phyloP scores from a whole-genome alignment of 2,888 invertebrate species.

The Gasteruption jaculator region DNA sequence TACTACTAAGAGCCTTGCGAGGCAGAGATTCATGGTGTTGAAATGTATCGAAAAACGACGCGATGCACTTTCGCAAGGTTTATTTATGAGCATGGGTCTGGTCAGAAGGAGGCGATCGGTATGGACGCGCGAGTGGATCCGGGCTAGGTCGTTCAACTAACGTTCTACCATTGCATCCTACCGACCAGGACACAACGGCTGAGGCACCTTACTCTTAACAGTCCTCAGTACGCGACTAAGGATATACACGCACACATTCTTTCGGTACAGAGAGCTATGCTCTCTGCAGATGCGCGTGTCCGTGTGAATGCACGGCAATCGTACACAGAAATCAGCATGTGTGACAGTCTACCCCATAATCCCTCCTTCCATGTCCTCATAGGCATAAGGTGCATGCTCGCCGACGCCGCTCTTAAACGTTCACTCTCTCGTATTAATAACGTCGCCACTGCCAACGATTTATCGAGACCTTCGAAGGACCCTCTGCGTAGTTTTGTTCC shows the following conservation, averaged over 20 bases:
- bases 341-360: constrained; percentile 16
- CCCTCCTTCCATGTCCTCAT: too few relatives aligned
- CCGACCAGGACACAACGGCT: constrained; percentile 29
- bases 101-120: constrained; percentile 38
- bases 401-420: constrained; percentile 10
- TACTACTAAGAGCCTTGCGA: too few relatives aligned
- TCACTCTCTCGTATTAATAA: constrained; percentile 18
- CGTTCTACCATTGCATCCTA: constrained; percentile 32
- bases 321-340: constrained; percentile 28
- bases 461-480: too few relatives aligned
- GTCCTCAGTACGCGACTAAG: constrained; percentile 20
- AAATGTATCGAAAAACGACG: constrained; percentile 40
- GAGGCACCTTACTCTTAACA: constrained; percentile 34
- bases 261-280: neutral
- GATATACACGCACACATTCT: constrained; percentile 1
- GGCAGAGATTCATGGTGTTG: too few relatives aligned
- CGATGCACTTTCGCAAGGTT: constrained; percentile 29
- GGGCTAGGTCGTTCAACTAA: constrained; percentile 45
- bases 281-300: neutral
- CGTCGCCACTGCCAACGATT: constrained; percentile 15
- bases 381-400: too few relatives aligned
- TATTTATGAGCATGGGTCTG: constrained; percentile 36
- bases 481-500: too few relatives aligned
- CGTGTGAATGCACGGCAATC: constrained; percentile 17
- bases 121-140: constrained; percentile 41